Percentiles rank a stretch among this genome's conserved stretches.
These are phyloP conservation scores for Eurystomus gularis DNA, from an alignment of 2,113 vertebrate genomes.

Conservation along the genomic window DNA sequence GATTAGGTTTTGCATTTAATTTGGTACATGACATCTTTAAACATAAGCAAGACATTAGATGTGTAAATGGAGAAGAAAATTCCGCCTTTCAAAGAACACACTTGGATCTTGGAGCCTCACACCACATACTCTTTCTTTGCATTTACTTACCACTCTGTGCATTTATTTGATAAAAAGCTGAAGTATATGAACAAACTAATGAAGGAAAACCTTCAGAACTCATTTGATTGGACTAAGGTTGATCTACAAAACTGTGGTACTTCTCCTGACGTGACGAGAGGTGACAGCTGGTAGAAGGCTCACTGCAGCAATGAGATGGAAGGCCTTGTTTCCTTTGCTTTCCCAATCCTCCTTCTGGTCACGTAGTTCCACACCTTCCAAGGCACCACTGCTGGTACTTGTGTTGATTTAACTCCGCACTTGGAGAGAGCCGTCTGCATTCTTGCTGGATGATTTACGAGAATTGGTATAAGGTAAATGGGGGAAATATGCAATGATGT, in stretches of 20 bases:
- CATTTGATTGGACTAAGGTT: neutral
- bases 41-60: neutral
- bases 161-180: neutral
- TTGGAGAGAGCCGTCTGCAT: neutral
- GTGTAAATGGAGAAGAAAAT: neutral
- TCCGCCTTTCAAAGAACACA: neutral
- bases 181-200: neutral
- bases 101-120: neutral
- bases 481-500: neutral
- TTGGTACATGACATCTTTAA: neutral
- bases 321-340: neutral
- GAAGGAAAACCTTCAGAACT: neutral
- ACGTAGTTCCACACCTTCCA: neutral
- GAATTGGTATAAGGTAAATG: neutral
- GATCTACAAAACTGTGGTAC: neutral
- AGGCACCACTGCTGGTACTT: neutral
- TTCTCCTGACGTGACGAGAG: neutral
- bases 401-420: neutral
- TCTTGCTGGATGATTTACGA: neutral
- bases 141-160: neutral
- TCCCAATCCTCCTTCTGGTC: neutral
- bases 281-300: neutral
- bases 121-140: neutral
- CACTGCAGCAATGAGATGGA: neutral
- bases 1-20: slow-evolving; percentile 27